Evolutionary conservation across 2,797 vertebrate species (phyloP).

Genomic region (Miichthys miiuy): DNA sequence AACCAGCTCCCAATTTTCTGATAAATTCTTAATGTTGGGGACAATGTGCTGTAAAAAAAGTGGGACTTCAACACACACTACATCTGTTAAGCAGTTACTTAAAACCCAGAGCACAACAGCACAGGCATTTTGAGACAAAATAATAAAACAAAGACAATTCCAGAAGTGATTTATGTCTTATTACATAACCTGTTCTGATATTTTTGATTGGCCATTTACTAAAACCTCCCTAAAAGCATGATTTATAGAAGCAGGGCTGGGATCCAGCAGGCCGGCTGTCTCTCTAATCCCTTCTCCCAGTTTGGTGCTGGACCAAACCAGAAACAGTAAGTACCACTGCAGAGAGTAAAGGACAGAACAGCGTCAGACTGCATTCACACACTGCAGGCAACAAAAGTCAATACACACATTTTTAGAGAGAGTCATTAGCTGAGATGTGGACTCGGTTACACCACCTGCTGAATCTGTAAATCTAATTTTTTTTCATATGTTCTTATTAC

Average conservation of each 20-base stretch:
- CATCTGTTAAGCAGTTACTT: constrained; percentile 1
- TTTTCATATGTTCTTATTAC: constrained; percentile 31
- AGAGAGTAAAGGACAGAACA: constrained; percentile 35
- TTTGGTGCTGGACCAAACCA: constrained; percentile 49
- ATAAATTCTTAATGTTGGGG: neutral
- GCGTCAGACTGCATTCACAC: constrained; percentile 18
- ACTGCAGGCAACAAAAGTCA: constrained; percentile 34
- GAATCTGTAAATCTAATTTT: constrained; percentile 30
- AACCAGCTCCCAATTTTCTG: neutral
- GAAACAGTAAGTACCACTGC: constrained; percentile 29
- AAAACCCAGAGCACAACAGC: neutral
- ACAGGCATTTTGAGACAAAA: constrained; percentile 14
- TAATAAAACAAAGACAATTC: constrained; percentile 25
- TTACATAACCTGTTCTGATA: constrained; percentile 55
- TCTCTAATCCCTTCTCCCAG: constrained; percentile 50
- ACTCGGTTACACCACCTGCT: constrained; percentile 25
- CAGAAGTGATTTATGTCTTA: constrained; percentile 33
- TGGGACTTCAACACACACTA: neutral
- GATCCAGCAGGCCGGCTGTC: constrained; percentile 54
- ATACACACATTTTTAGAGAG: constrained; percentile 27
- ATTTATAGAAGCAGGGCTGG: constrained; percentile 47
- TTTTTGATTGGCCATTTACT: constrained; percentile 49
- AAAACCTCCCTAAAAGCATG: constrained; percentile 46
- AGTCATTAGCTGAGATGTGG: constrained; percentile 30
- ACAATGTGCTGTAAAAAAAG: neutral